phyloP scores from a whole-genome alignment of 2,113 vertebrate species.

The Ictalurus punctatus region DNA sequence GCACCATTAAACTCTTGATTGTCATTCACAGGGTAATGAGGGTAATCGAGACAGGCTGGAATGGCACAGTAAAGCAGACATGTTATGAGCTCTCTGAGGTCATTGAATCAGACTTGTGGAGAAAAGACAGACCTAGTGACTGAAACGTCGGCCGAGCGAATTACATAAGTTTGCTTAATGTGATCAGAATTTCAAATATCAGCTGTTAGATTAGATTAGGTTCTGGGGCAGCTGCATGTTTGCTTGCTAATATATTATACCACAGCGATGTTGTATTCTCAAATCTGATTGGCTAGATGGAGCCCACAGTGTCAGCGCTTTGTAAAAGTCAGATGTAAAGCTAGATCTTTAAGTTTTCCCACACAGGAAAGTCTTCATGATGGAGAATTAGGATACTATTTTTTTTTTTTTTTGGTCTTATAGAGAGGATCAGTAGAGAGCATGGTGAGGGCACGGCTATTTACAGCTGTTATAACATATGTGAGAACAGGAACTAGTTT shows the following conservation, averaged over 20 bases:
- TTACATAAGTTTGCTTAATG: not conserved
- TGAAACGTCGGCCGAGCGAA: not conserved
- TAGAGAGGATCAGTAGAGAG: not conserved
- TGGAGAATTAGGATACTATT: not conserved
- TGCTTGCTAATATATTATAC: not conserved
- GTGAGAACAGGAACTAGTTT: not conserved
- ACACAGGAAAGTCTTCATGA: not conserved
- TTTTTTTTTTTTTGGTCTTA: not conserved
- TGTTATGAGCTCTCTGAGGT: conserved; percentile 13
- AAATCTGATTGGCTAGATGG: not conserved
- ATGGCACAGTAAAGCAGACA: conserved; percentile 14
- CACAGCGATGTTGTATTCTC: not conserved
- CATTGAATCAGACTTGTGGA: conserved; percentile 21
- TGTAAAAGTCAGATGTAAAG: too few relatives aligned
- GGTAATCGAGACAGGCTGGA: conserved; percentile 27
- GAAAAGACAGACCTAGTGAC: conserved; percentile 19
- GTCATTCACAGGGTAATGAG: conserved; percentile 4
- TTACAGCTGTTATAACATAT: not conserved
- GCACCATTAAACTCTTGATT: conserved; percentile 23
- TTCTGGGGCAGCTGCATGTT: not conserved
- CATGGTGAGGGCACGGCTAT: not conserved
- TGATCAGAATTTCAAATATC: conserved; percentile 6
- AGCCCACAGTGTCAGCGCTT: not conserved
- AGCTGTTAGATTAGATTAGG: conserved; percentile 4
- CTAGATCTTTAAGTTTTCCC: not conserved